These are phyloP conservation scores for Mantis religiosa DNA, from an alignment of 2,888 invertebrate genomes.

Conservation along the genomic window DNA sequence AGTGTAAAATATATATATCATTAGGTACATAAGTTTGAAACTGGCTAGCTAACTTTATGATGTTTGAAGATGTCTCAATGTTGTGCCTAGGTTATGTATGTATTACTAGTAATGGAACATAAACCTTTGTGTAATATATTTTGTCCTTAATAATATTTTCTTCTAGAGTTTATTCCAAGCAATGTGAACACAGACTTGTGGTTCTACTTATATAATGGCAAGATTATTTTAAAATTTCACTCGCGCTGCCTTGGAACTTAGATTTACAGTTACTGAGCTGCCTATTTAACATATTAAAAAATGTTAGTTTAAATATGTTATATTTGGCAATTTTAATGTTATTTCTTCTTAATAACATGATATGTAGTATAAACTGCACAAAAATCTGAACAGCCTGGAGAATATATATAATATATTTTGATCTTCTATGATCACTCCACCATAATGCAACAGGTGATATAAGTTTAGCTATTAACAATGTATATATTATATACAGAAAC, in stretches of 20 bases:
- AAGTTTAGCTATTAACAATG: neutral
- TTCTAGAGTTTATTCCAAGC: neutral
- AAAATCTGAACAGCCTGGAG: conserved; percentile 11
- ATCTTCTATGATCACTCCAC: neutral
- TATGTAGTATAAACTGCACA: conserved; percentile 2
- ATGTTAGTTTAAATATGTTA: neutral
- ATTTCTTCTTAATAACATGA: neutral
- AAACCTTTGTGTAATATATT: neutral
- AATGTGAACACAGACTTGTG: neutral
- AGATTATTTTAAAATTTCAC: neutral
- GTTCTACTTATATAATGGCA: neutral
- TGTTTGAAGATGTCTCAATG: neutral
- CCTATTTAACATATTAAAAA: neutral
- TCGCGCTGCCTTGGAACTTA: neutral
- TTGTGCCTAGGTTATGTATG: neutral
- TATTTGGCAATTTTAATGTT: neutral
- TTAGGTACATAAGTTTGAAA: neutral
- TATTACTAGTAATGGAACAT: neutral
- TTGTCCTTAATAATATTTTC: neutral
- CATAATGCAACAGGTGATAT: neutral
- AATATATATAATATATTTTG: neutral
- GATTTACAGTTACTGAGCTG: neutral
- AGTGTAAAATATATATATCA: neutral
- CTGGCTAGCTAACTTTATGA: neutral
- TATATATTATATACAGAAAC: neutral